Percentiles rank a stretch among this genome's conserved stretches.
These are phyloP conservation scores for Ectropis grisescens DNA, from an alignment of 1,140 invertebrate genomes.

Conservation along the genomic window DNA sequence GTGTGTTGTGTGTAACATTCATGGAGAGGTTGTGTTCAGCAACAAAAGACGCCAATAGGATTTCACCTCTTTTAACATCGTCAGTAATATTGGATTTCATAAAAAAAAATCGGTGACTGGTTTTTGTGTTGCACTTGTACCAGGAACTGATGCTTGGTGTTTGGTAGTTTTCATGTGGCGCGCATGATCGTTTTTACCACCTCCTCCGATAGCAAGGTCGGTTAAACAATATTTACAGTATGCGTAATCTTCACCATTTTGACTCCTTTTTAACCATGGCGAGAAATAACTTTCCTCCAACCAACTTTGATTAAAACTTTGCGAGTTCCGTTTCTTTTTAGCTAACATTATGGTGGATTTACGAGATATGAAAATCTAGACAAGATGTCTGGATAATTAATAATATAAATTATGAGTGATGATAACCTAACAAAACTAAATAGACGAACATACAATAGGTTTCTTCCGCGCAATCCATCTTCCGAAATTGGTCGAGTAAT, in stretches of 20 bases:
- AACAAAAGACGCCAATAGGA: slow-evolving; percentile 6
- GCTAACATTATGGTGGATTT: neutral
- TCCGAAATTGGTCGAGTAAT: too few relatives aligned
- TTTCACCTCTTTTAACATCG: slow-evolving; percentile 1
- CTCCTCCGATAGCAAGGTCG: neutral
- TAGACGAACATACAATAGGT: too few relatives aligned
- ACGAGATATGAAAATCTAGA: neutral
- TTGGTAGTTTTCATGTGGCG: neutral
- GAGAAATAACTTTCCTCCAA: neutral
- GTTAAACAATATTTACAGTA: neutral
- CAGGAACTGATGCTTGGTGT: neutral
- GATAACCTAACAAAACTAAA: neutral
- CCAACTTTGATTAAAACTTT: neutral
- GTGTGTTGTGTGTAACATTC: slow-evolving; percentile 3
- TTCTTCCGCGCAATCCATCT: neutral
- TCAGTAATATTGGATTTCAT: neutral
- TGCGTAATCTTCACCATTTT: slow-evolving; percentile 1
- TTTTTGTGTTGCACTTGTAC: neutral
- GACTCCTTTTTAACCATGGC: neutral
- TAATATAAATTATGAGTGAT: neutral
- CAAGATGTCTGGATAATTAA: neutral
- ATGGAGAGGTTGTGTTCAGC: slow-evolving; percentile 11
- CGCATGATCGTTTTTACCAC: neutral
- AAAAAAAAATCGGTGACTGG: neutral
- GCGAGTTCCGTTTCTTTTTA: neutral